These are phyloP conservation scores for Periophthalmus magnuspinnatus DNA, from an alignment of 2,797 vertebrate genomes.

Conservation along the genomic window DNA sequence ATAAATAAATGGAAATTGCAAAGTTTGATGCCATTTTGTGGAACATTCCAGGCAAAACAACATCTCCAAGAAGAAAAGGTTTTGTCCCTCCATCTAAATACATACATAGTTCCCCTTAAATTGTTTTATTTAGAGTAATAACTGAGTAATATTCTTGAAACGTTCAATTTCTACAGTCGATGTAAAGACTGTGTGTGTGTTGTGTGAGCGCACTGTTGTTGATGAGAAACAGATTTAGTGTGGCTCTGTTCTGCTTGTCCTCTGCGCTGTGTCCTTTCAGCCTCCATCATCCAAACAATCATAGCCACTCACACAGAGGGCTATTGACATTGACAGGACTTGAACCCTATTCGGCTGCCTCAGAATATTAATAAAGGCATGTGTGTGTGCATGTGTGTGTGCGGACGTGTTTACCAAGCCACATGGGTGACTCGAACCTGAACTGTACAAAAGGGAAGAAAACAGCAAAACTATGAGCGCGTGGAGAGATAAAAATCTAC, in stretches of 20 bases:
- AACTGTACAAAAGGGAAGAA: too few relatives aligned
- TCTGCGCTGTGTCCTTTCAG: conserved; percentile 18
- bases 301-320: conserved; percentile 37
- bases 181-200: background rate
- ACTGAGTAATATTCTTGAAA: background rate
- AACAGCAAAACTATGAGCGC: background rate
- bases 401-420: background rate
- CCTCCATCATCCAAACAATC: conserved; percentile 29
- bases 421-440: background rate
- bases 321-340: conserved; percentile 62
- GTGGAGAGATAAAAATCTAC: too few relatives aligned
- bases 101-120: background rate
- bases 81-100: too few relatives aligned
- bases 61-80: too few relatives aligned
- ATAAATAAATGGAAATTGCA: too few relatives aligned
- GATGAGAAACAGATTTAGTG: conserved; percentile 40
- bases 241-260: conserved; percentile 2
- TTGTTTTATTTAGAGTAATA: background rate
- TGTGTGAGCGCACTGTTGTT: background rate
- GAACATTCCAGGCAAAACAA: background rate
- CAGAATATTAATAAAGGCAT: conserved; percentile 33
- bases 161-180: too few relatives aligned
- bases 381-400: background rate
- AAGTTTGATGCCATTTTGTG: background rate
- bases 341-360: conserved; percentile 27